phyloP scores from a whole-genome alignment of 1,140 invertebrate genomes.

The Trinorchestia longiramus region DNA sequence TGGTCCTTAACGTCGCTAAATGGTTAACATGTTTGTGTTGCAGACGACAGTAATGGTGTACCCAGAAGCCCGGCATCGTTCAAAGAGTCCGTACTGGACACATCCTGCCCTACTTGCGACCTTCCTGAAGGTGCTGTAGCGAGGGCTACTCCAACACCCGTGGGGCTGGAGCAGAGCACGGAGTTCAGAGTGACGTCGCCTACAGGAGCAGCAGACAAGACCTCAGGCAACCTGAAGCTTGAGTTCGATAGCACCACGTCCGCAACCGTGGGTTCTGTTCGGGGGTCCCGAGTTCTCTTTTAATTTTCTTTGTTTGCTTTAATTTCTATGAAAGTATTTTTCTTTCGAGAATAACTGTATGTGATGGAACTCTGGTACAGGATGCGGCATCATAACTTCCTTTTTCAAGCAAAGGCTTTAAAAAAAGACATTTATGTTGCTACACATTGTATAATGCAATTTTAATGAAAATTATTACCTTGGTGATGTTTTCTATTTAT shows the following conservation, averaged over 20 bases:
- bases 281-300: background rate
- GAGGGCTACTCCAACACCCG: background rate
- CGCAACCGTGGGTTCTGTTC: background rate
- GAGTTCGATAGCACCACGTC: conserved; percentile 38
- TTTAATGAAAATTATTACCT: too few species aligned
- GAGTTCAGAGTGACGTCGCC: background rate
- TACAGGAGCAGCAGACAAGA: background rate
- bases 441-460: too few species aligned
- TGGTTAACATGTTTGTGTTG: background rate
- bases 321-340: too few species aligned
- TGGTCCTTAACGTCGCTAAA: too few species aligned
- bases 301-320: too few species aligned
- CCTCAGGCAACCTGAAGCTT: background rate
- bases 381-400: too few species aligned
- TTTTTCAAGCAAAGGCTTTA: too few species aligned
- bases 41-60: background rate
- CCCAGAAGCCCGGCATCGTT: too few species aligned
- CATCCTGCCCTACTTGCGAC: background rate
- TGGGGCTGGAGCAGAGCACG: background rate
- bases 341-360: too few species aligned
- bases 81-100: background rate
- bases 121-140: background rate
- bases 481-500: too few species aligned
- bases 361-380: too few species aligned
- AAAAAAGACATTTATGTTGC: too few species aligned